Conservation (phyloP, 2,113 vertebrate species). For the Chrysemys picta region DNA sequence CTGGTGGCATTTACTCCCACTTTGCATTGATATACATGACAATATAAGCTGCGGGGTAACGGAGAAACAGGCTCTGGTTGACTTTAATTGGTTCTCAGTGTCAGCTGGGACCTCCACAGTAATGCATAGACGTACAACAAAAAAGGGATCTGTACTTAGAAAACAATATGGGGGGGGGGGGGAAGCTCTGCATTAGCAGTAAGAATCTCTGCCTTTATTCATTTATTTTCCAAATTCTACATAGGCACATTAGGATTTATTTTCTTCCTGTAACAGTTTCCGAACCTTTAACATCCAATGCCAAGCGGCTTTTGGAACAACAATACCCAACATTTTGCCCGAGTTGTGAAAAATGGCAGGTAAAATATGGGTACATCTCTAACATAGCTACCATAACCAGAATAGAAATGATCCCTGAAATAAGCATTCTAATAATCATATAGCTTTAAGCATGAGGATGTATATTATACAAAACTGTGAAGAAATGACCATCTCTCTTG, state of each 20-base stretch:
- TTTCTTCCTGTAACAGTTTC: neutral
- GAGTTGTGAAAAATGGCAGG: neutral
- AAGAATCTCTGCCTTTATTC: neutral
- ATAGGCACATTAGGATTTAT: neutral
- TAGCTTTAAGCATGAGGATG: neutral
- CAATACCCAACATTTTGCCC: neutral
- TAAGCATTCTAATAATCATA: neutral
- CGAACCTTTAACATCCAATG: neutral
- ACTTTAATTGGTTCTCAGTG: neutral
- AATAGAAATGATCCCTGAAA: neutral
- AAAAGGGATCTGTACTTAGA: neutral
- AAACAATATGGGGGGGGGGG: neutral
- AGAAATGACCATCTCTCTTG: neutral
- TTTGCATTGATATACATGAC: neutral
- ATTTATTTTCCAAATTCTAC: neutral
- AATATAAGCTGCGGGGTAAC: neutral
- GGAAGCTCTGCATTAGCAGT: accelerated
- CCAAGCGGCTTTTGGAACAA: no score
- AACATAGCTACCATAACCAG: neutral
- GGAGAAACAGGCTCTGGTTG: neutral
- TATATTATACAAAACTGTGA: neutral
- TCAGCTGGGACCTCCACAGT: neutral
- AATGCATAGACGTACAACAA: neutral
- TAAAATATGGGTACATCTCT: neutral
- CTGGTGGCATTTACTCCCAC: neutral